A percentile compares a stretch with the other conserved stretches of the same genome.
phyloP scores from a whole-genome alignment of 2,113 vertebrate genomes.

The Cacatua alba region DNA sequence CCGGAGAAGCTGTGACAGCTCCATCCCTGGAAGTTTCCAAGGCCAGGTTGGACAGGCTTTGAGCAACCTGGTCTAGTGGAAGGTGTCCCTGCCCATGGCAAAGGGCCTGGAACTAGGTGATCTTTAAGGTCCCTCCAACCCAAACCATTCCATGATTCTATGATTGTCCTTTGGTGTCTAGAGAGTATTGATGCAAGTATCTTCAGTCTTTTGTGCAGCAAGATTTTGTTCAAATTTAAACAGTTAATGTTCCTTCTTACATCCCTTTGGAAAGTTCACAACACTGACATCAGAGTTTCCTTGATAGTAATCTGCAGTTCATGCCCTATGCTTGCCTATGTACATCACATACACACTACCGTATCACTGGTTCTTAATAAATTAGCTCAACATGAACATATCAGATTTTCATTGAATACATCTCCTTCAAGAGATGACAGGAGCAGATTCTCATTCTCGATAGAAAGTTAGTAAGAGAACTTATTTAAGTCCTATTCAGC shows the following conservation, averaged over 20 bases:
- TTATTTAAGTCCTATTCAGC: neutral
- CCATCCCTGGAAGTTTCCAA: neutral
- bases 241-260: neutral
- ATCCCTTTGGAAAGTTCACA: neutral
- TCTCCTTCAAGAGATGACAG: neutral
- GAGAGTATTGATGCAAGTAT: neutral
- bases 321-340: neutral
- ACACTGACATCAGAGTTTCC: neutral
- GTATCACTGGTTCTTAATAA: neutral
- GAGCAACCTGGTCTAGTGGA: neutral
- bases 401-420: neutral
- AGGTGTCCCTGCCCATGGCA: neutral
- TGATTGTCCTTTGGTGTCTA: neutral
- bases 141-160: neutral
- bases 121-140: neutral
- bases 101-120: neutral
- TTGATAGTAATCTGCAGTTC: neutral
- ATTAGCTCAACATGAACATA: neutral
- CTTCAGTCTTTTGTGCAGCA: neutral
- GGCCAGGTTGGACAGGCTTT: neutral
- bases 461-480: neutral
- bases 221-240: constrained; percentile 4
- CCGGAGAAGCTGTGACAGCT: neutral
- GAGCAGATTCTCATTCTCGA: neutral
- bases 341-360: neutral